Percentiles rank a stretch among this genome's conserved stretches.
Conservation (phyloP, 2,113 vertebrate species). For the Leucoraja erinaceus region DNA sequence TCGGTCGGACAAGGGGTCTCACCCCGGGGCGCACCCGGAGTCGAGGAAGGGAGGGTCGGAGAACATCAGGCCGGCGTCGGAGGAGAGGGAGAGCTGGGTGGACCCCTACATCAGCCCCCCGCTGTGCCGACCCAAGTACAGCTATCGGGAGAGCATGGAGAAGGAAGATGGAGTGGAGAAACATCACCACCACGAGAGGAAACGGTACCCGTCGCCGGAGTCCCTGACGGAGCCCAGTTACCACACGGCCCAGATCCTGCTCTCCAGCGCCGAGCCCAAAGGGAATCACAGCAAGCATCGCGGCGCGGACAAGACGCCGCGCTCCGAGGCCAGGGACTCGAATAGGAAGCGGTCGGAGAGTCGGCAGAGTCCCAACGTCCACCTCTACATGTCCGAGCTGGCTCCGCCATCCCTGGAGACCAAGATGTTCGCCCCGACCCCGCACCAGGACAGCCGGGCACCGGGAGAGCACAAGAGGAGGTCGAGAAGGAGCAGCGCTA, state of each 20-base stretch:
- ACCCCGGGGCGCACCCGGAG: neutral
- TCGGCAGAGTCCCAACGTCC: neutral
- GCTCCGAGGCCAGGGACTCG: neutral
- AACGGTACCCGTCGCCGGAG: neutral
- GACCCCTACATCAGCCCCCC: neutral
- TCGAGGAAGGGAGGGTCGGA: neutral
- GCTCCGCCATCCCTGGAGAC: neutral
- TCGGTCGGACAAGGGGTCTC: neutral
- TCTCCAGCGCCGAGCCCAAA: neutral
- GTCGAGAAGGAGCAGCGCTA: neutral
- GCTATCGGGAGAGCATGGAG: neutral
- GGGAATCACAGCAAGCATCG: neutral
- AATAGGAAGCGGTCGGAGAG: neutral
- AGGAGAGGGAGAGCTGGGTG: neutral
- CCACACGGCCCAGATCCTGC: neutral
- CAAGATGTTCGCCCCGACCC: neutral
- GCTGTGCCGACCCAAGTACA: neutral
- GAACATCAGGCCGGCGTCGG: neutral
- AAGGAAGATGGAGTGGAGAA: neutral
- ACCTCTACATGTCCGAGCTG: slow-evolving; percentile 13
- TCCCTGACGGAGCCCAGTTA: neutral
- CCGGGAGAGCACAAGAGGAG: neutral
- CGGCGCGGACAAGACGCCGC: neutral
- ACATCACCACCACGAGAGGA: neutral
- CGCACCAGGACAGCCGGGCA: neutral